Conservation (phyloP, 2,113 vertebrate species). For the Urocynchramus pylzowi region DNA sequence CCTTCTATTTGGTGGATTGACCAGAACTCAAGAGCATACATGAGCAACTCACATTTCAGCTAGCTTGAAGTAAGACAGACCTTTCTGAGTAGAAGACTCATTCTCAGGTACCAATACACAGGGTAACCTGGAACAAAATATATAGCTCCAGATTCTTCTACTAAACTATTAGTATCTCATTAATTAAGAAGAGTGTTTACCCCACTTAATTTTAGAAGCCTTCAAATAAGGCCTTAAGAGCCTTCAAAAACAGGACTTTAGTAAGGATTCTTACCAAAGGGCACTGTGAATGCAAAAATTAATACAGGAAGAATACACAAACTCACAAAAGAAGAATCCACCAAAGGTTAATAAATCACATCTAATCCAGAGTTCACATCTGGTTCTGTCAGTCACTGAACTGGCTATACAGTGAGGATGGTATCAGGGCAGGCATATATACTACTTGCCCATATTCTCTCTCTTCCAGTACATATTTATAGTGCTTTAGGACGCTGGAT, state of each 20-base stretch:
- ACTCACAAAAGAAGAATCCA: not conserved
- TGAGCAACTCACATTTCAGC: not conserved
- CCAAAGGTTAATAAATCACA: not conserved
- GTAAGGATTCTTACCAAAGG: not conserved
- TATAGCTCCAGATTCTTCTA: not conserved
- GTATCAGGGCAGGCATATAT: not conserved
- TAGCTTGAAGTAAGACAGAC: not conserved
- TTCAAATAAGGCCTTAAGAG: not conserved
- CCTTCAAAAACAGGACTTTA: not conserved
- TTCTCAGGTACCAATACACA: not conserved
- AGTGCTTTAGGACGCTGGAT: accelerated
- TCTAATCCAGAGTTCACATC: not conserved
- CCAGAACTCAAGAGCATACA: not conserved
- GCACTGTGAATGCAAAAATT: not conserved
- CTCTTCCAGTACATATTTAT: not conserved
- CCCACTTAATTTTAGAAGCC: not conserved
- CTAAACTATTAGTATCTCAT: not conserved
- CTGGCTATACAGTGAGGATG: not conserved
- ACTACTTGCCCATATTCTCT: not conserved
- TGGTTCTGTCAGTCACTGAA: not conserved
- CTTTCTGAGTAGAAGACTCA: not conserved
- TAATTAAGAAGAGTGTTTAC: not conserved
- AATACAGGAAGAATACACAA: not conserved
- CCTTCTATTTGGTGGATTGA: not conserved
- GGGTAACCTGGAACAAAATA: not conserved